Conservation (phyloP, 2,888 invertebrate genomes). For the Tyria jacobaeae region DNA sequence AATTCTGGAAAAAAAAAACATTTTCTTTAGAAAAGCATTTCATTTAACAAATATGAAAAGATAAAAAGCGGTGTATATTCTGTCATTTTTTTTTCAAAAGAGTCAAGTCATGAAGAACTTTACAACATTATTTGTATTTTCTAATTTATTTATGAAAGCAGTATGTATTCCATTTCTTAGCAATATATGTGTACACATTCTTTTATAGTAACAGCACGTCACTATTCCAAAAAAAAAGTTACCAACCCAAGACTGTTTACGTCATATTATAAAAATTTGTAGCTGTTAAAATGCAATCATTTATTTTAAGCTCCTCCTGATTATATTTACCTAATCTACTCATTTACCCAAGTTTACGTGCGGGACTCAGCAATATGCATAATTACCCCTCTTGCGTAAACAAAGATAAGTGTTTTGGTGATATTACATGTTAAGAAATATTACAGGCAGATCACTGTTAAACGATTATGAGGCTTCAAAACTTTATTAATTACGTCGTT, state of each 20-base stretch:
- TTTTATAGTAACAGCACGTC: neutral
- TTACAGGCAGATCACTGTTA: conserved; percentile 24
- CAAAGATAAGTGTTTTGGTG: conserved; percentile 38
- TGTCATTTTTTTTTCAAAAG: no score
- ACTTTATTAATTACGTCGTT: conserved; percentile 24
- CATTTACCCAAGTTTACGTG: conserved; percentile 33
- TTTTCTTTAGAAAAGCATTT: no score
- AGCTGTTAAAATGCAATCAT: conserved; percentile 45
- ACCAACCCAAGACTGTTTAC: no score
- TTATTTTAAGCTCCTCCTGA: conserved; percentile 47
- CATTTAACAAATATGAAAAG: no score
- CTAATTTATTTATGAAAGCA: neutral
- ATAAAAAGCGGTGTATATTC: no score
- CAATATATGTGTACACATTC: neutral
- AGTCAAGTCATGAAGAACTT: no score
- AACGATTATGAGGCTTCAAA: conserved; percentile 20
- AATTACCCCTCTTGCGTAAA: conserved; percentile 48
- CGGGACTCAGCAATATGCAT: conserved; percentile 42
- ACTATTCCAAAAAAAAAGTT: no score
- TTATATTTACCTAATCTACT: conserved; percentile 38
- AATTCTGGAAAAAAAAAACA: no score
- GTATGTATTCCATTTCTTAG: neutral
- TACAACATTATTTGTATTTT: no score
- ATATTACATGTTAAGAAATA: conserved; percentile 31
- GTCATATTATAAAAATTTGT: conserved; percentile 41